Conservation (phyloP, 2,113 vertebrate species). For the Halcyon malimbica region DNA sequence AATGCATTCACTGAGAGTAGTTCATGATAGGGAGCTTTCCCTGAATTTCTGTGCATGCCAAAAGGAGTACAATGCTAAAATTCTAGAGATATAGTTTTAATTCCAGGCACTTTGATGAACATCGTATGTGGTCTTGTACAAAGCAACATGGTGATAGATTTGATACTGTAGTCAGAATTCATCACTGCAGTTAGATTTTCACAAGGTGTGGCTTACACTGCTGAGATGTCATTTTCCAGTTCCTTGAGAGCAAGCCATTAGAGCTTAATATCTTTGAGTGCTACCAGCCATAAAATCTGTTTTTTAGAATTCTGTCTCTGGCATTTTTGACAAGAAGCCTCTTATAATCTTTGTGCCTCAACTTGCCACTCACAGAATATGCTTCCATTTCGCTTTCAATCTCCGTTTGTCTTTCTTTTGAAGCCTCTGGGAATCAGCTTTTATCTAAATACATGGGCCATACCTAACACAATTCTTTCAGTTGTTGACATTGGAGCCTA, state of each 20-base stretch:
- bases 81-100: not conserved
- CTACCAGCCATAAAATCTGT: not conserved
- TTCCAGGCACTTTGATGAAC: not conserved
- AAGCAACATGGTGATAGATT: not conserved
- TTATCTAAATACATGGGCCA: not conserved
- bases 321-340: not conserved
- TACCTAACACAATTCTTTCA: not conserved
- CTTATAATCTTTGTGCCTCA: not conserved
- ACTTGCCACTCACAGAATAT: not conserved
- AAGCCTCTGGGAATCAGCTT: not conserved
- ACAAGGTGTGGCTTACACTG: not conserved
- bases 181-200: not conserved
- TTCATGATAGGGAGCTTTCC: not conserved
- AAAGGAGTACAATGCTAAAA: not conserved
- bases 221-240: not conserved
- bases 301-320: not conserved
- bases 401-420: not conserved
- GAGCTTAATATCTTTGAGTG: not conserved
- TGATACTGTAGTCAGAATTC: not conserved
- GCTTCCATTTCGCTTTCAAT: not conserved
- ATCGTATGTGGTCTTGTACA: not conserved
- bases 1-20: not conserved
- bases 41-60: not conserved
- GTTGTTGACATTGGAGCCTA: not conserved
- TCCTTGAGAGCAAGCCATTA: not conserved